Conservation (phyloP, 1,140 invertebrate species). For the Dendrolimus kikuchii region DNA sequence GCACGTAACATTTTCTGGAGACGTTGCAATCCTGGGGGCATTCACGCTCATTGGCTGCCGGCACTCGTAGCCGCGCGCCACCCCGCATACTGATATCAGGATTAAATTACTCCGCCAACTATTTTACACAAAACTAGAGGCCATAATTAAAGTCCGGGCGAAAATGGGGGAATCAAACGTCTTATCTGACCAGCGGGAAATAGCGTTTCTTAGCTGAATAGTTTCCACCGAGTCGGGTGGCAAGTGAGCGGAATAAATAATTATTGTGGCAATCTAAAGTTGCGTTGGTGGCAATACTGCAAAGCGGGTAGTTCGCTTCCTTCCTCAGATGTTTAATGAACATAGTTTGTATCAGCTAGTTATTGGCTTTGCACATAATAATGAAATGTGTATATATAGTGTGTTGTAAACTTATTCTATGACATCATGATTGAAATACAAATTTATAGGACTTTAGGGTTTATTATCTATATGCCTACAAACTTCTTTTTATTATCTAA, state of each 20-base stretch:
- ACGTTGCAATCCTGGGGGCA: conserved; percentile 21
- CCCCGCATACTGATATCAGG: conserved; percentile 62
- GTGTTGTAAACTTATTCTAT: too few relatives aligned
- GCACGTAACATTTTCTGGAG: neutral
- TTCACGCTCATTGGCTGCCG: conserved; percentile 26
- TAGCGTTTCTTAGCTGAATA: conserved; percentile 66
- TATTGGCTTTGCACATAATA: neutral
- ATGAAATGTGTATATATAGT: conserved; percentile 1
- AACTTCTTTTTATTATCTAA: too few relatives aligned
- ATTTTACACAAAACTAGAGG: conserved; percentile 70
- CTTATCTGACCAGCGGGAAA: conserved; percentile 68
- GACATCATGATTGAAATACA: neutral
- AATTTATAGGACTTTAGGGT: too few relatives aligned
- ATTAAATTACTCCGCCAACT: conserved; percentile 68
- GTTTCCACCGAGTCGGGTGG: conserved; percentile 47
- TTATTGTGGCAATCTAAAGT: conserved; percentile 64
- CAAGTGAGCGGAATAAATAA: conserved; percentile 70
- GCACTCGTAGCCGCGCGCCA: conserved; percentile 28
- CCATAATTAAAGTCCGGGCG: conserved; percentile 68
- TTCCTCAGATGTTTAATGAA: conserved; percentile 45
- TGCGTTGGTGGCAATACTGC: conserved; percentile 33
- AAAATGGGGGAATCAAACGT: conserved; percentile 68
- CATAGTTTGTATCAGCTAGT: conserved; percentile 38
- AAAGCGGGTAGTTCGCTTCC: conserved; percentile 15
- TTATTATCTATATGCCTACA: too few relatives aligned